A percentile compares a stretch with the other conserved stretches of the same genome.
These are phyloP conservation scores for Homalodisca vitripennis DNA, from an alignment of 1,140 invertebrate genomes.

Conservation along the genomic window DNA sequence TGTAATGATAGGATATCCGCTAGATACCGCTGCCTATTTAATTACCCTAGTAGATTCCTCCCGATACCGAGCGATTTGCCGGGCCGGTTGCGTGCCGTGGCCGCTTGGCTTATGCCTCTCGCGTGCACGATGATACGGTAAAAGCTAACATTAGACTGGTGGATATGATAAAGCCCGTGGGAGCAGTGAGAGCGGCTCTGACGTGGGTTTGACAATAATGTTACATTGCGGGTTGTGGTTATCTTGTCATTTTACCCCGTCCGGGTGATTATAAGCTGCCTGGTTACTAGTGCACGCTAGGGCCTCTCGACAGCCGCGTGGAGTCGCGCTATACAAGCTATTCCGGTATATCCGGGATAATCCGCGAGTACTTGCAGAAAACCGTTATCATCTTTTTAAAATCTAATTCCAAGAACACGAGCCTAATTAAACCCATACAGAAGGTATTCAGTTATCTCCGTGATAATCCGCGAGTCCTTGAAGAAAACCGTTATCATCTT, in stretches of 20 bases:
- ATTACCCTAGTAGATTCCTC: slow-evolving; percentile 7
- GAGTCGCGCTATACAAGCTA: no score
- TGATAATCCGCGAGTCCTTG: no score
- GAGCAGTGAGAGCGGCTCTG: not conserved
- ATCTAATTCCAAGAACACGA: no score
- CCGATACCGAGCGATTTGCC: slow-evolving; percentile 2
- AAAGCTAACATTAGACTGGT: not conserved
- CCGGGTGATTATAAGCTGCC: not conserved
- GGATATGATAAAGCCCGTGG: not conserved
- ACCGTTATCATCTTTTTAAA: no score
- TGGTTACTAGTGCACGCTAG: not conserved
- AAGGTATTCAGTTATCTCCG: no score
- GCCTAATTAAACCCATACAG: no score
- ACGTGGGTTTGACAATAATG: not conserved
- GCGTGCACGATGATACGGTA: not conserved
- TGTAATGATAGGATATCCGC: slow-evolving; percentile 17
- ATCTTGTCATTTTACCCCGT: slow-evolving; percentile 9
- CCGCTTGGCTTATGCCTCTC: no score
- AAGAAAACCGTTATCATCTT: no score
- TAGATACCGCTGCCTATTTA: not conserved
- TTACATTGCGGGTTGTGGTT: not conserved
- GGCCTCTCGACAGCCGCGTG: no score
- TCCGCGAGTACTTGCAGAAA: no score
- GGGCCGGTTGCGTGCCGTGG: not conserved
- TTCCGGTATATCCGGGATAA: no score